Evolutionary conservation across 2,797 vertebrate genomes (phyloP), one percentile per base, ranked within the genome.

Genomic region (Nasua narica): DNA sequence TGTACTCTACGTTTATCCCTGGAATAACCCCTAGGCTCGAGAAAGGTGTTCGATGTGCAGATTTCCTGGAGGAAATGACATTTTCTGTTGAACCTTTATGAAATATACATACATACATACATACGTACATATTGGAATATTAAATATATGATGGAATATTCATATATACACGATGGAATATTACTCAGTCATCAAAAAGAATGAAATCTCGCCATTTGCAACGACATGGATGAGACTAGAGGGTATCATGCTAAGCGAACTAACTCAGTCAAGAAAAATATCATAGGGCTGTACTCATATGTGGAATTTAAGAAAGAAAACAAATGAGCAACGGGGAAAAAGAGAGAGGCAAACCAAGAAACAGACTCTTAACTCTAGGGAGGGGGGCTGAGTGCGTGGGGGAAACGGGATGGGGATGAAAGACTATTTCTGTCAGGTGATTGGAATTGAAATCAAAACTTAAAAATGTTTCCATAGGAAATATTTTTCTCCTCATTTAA

Each of bases 211-310:
- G 72, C 27, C 72, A n/a, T 21, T 48, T 19, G 27, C 27, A 76
- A 32, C 2, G 3, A 9, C 3, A 2, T 19, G 29, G 74, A 19
- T 5, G 29, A 18, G 11, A 3, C 29, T 12, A 6, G 74, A 76
- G 10, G 29, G 74, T 7, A 12, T n/a, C 19, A n/a, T 0, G 46
- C 29, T n/a, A 5, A 50, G 46, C 8, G 5, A n/a, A 50, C 12
- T 29, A 46, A 46, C 25, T 8, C 13, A 15, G 7, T 19, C 16
- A 12, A 21, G 74, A n/a, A 76, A 21, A 50, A 19, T n/a, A 27
- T 0, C 10, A 0, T 21, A 12, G 1, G 29, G 12, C 29, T 21
- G 32, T 18, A 18, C 5, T 50, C 27, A 12, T 3, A 19, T 19
- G 72, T 1, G 16, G 23, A 50, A 6, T 50, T 3, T 27, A 43